Base-by-base conservation (phyloP, 2,888 invertebrate species). In the Euplexia lucipara region DNA sequence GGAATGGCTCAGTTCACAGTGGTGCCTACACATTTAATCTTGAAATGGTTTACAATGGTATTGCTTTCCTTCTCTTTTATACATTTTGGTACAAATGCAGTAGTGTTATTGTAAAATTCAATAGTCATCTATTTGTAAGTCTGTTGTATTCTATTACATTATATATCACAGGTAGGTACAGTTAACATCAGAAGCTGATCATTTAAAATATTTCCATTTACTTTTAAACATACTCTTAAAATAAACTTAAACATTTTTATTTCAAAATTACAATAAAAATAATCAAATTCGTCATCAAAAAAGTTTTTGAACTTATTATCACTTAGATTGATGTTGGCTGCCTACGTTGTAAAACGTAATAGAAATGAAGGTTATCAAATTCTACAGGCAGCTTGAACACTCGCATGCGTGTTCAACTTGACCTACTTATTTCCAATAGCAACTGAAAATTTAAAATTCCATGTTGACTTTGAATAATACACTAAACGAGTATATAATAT, bases 1-100 rank as follows among this genome's bases (percentile, higher is more conserved):
- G 54, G 45, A 58, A 64, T 53, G 59, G n/a, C 42, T 62, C 53
- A 73, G 70, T 77, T 64, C 37, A 42, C 59, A 70, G 70, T 70
- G 66, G 78, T 60, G 64, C 66, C 63, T 34, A 59, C 22, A 57
- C 16, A 47, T 30, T 62, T 26, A 18, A 35, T 41, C 10, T 14
- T 34, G 22, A 8, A 66, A 42, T 57, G 34, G n/a, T 54, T 53
- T 10, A 20, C 39, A 16, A 9, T 22, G 37, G 34, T 49, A 22
- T 44, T 53, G 8, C 1, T 64, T 18, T 12, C 18, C n/a, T 67
- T 22, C n/a, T 44, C 1, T 70, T 44, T 30, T 8, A 71, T 42
- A 69, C 30, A 9, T 18, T n/a, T 60, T 51, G n/a, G 20, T 18
- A 32, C 9, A 41, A 30, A 45, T 35, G 12, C n/a, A 52, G 18